Evolutionary conservation across 2,797 vertebrate genomes (phyloP).

Genomic region (Tiaroga cobitis): DNA sequence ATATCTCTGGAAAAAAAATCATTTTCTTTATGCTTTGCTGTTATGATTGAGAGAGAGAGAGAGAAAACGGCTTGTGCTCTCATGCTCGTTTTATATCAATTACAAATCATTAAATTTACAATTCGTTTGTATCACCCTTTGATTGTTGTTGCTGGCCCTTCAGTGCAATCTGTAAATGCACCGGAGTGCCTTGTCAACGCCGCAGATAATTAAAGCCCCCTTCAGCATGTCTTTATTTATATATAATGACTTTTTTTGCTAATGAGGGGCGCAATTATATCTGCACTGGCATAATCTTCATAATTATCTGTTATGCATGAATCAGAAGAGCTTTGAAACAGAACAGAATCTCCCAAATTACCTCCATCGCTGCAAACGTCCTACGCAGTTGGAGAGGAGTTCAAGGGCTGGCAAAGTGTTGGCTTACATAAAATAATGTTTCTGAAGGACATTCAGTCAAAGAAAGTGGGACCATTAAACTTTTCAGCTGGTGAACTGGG

Average conservation of each 20-base stretch:
- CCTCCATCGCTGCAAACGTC: slow-evolving; percentile 13
- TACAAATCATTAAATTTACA: slow-evolving; percentile 4
- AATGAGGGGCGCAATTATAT: slow-evolving; percentile 52
- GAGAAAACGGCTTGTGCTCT: not conserved
- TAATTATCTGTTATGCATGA: slow-evolving; percentile 50
- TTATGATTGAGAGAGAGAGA: not conserved
- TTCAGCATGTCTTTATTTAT: slow-evolving; percentile 46
- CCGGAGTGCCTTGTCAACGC: slow-evolving; percentile 27
- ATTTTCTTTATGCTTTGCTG: not conserved
- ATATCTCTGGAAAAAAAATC: not conserved
- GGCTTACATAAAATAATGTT: slow-evolving; percentile 3
- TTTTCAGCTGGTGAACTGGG: not conserved
- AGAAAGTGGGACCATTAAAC: slow-evolving; percentile 12
- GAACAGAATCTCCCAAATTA: slow-evolving; percentile 18
- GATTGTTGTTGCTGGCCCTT: slow-evolving; percentile 17
- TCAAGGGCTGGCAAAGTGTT: slow-evolving; percentile 3
- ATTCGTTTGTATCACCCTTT: slow-evolving; percentile 13
- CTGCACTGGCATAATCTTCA: slow-evolving; percentile 28
- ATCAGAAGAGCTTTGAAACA: slow-evolving; percentile 32
- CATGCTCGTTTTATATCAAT: slow-evolving; percentile 3
- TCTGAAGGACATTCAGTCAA: not conserved
- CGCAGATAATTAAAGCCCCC: slow-evolving; percentile 35
- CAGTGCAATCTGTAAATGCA: slow-evolving; percentile 12
- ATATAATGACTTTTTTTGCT: slow-evolving; percentile 51
- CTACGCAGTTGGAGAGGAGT: slow-evolving; percentile 30